Evolutionary conservation across 2,888 invertebrate species (phyloP).

Genomic region (Sphecodes monilicornis): DNA sequence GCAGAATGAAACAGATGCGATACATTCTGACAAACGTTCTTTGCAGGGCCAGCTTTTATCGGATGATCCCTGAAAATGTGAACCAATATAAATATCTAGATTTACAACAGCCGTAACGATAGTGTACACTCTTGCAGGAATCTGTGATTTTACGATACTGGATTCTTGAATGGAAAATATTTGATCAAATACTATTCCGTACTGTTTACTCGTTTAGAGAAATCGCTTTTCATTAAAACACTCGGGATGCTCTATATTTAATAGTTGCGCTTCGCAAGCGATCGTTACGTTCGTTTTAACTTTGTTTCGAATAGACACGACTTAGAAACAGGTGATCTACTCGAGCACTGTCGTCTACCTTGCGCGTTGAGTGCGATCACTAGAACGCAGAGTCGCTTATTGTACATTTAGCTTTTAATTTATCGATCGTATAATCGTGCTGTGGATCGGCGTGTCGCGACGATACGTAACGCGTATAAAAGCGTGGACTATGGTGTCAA

Average conservation of each 20-base stretch:
- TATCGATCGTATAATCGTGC: constrained; percentile 35
- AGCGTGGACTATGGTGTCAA: constrained; percentile 14
- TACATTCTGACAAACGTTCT: constrained; percentile 1
- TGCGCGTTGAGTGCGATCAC: constrained; percentile 29
- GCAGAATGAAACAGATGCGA: not conserved
- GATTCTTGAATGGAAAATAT: not conserved
- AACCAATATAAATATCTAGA: not conserved
- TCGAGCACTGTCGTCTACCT: constrained; percentile 22
- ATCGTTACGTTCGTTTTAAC: constrained; percentile 43
- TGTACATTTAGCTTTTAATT: constrained; percentile 58
- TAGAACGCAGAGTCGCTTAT: constrained; percentile 14
- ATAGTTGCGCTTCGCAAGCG: constrained; percentile 38
- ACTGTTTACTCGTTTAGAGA: not conserved
- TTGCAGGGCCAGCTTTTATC: not conserved
- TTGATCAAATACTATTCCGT: not conserved
- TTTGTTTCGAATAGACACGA: constrained; percentile 39
- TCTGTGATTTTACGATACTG: not conserved
- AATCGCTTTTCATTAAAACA: not conserved
- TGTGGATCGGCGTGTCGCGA: constrained; percentile 14
- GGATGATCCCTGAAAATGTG: not conserved
- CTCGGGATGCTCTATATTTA: constrained; percentile 20
- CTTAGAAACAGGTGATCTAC: constrained; percentile 3
- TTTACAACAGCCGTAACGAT: not conserved
- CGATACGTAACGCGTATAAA: constrained; percentile 33
- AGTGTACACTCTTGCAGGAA: not conserved